Evolutionary conservation across 1,140 invertebrate species (phyloP).

Genomic region (Brachionus koreanus): DNA sequence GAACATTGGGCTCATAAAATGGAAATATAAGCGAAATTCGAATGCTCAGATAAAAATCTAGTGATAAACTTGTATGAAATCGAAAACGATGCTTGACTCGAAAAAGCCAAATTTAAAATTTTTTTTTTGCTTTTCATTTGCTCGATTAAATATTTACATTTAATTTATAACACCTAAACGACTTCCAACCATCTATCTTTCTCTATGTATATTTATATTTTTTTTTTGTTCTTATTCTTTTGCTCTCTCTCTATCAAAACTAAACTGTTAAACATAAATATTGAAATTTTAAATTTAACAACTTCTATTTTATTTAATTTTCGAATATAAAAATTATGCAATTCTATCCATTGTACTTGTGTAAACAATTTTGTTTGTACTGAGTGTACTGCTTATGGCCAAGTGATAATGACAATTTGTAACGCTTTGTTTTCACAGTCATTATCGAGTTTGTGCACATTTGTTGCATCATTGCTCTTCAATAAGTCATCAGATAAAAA

Average conservation of each 20-base stretch:
- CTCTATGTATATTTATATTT: neutral
- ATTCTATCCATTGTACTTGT: neutral
- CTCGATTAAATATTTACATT: constrained; percentile 38
- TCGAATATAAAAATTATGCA: neutral
- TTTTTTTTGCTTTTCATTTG: neutral
- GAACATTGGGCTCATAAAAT: neutral
- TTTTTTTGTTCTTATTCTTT: neutral
- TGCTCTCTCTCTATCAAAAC: neutral
- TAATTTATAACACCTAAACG: constrained; percentile 29
- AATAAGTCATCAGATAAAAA: neutral
- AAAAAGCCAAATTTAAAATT: neutral
- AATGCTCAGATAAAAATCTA: constrained; percentile 13
- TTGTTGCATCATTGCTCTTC: neutral
- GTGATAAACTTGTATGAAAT: constrained; percentile 5
- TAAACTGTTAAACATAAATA: constrained; percentile 35
- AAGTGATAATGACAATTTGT: neutral
- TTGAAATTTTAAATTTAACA: constrained; percentile 19
- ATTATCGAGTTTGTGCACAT: neutral
- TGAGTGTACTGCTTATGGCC: neutral
- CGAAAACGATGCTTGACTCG: neutral
- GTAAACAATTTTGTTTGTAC: constrained; percentile 4
- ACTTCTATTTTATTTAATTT: constrained; percentile 6
- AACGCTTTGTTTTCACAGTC: neutral
- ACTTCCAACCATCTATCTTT: constrained; percentile 5
- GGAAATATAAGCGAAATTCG: neutral